A percentile compares a stretch with the other conserved stretches of the same genome.
phyloP scores from a whole-genome alignment of 2,113 vertebrate species.

The Perccottus glenii region DNA sequence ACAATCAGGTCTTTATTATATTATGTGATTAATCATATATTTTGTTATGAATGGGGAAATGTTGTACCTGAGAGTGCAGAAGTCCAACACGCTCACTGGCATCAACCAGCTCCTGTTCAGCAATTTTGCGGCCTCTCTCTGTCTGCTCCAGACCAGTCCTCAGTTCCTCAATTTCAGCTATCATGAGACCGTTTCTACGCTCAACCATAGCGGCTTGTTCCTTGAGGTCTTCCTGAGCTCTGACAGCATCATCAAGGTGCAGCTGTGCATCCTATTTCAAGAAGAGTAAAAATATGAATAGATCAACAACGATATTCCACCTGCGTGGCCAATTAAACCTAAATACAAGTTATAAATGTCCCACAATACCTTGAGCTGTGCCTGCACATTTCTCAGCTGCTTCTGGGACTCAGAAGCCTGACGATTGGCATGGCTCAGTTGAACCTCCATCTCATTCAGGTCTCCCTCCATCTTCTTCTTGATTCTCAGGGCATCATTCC shows the following conservation, averaged over 20 bases:
- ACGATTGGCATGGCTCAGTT: conserved; percentile 81
- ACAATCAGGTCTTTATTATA: not conserved
- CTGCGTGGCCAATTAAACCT: not conserved
- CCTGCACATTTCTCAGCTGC: conserved; percentile 80
- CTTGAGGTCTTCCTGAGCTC: conserved; percentile 82
- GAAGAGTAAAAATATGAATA: not conserved
- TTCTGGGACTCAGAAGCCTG: conserved; percentile 82
- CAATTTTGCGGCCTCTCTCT: conserved; percentile 80
- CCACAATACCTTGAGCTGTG: conserved; percentile 76
- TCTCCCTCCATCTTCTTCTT: conserved; percentile 76
- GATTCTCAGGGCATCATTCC: conserved; percentile 79
- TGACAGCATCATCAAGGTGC: conserved; percentile 84
- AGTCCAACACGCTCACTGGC: conserved; percentile 74
- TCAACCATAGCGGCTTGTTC: conserved; percentile 86
- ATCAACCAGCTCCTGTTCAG: conserved; percentile 83
- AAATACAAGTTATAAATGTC: not conserved
- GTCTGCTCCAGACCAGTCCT: conserved; percentile 83
- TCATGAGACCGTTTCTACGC: conserved; percentile 81
- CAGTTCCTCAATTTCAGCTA: conserved; percentile 83
- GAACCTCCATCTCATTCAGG: conserved; percentile 79
- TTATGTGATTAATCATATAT: not conserved
- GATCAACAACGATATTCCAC: not conserved
- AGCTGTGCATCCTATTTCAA: conserved; percentile 84
- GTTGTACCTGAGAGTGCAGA: conserved; percentile 84
- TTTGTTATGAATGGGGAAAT: not conserved